Conservation (phyloP, 2,797 vertebrate genomes). For the Oreortyx pictus region DNA sequence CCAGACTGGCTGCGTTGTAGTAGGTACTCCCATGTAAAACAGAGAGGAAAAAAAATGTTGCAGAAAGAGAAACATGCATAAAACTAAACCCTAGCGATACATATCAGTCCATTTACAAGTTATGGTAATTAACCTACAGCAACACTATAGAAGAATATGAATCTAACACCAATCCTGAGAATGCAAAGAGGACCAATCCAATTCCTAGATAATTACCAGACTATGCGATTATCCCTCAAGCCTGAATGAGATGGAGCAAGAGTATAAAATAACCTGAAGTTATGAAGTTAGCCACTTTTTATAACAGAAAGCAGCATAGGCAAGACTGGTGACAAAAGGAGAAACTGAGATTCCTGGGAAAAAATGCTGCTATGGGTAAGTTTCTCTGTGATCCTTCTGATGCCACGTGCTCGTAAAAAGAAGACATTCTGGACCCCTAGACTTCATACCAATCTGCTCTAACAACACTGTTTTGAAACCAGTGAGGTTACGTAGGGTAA, state of each 20-base stretch:
- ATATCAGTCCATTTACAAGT: not conserved
- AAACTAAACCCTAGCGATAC: not conserved
- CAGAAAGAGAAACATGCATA: not conserved
- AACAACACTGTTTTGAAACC: not conserved
- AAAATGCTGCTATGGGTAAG: not conserved
- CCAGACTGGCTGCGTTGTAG: not conserved
- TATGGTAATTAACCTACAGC: not conserved
- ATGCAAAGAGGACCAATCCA: not conserved
- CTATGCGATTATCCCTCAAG: not conserved
- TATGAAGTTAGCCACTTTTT: not conserved
- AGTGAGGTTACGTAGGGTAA: not conserved
- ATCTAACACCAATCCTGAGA: not conserved
- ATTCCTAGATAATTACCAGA: not conserved
- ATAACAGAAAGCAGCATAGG: not conserved
- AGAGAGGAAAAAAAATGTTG: not conserved
- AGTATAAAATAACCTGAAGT: not conserved
- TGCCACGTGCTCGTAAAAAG: not conserved
- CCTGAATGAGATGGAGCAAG: not conserved
- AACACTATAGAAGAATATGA: not conserved
- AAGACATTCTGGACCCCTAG: not conserved
- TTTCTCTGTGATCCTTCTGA: not conserved
- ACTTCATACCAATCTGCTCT: not conserved
- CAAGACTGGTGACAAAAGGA: not conserved
- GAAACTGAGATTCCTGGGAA: not conserved
- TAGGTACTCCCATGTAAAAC: not conserved